Evolutionary conservation across 2,113 vertebrate genomes (phyloP), one percentile per base, ranked within the genome.

Genomic region (Elephantulus edwardii): DNA sequence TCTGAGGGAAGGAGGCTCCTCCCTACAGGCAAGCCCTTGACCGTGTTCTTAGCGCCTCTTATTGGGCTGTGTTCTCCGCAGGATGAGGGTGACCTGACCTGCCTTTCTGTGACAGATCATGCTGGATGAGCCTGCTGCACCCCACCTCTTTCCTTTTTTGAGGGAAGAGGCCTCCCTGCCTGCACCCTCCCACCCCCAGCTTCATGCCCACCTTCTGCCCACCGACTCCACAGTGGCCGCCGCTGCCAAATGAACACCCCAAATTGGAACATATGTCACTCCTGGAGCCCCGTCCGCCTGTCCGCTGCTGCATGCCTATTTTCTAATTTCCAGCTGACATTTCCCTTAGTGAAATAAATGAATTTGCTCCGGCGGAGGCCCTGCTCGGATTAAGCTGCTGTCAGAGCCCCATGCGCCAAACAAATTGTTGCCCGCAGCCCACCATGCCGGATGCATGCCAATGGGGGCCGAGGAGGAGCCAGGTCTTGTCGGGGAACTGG

Each of bases 281-380:
- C 1, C 33, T 14, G 81, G 85, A 94, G 96, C 85, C 78, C 96
- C 72, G 17, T 68, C 95, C 38, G 0, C 97, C 95, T 85, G 22
- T 90, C 95, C 91, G 33, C 96, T 46, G 75, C 94, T 93, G 87
- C 78, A 81, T 89, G 97, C 96, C 97, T 88, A 52, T 93, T 98
- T 97, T 98, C 97, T 98, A 96, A 98, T 98, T 98, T 98, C 95
- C 91, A 94, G 94, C 90, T 97, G 97, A 98, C 97, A 83, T 97
- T 98, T 98, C 97, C 92, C 96, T 97, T 81, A 96, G 97, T 96
- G 96, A 98, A 98, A 98, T 97, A 98, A 98, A 98, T 98, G 97
- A 98, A 98, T 96, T 97, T 97, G 96, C 96, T 97, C 97, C 96
- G 64, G 97, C 64, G 91, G 96, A 97, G 97, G 96, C 98, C 93